Percentiles rank a stretch among this genome's conserved stretches.
These are phyloP conservation scores for Pionites leucogaster DNA, from an alignment of 2,113 vertebrate species.

Conservation along the genomic window DNA sequence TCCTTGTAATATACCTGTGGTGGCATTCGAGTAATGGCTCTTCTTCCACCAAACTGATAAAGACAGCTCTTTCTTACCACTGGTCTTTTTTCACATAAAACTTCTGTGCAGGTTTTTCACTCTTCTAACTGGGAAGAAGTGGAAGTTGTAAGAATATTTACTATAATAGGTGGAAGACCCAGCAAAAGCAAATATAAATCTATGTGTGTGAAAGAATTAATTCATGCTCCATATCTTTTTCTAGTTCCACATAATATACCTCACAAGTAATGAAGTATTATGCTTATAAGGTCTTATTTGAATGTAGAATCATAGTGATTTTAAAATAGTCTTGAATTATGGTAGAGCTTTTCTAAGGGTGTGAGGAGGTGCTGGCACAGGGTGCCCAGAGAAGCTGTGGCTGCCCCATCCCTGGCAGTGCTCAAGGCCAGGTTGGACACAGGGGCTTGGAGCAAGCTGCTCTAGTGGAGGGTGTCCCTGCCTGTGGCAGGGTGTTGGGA, in stretches of 20 bases:
- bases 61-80: background rate
- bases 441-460: background rate
- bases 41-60: background rate
- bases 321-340: background rate
- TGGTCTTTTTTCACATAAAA: background rate
- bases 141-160: background rate
- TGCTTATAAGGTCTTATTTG: background rate
- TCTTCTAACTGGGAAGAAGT: background rate
- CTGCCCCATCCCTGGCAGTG: background rate
- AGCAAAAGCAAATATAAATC: background rate
- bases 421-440: background rate
- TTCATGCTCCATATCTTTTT: background rate
- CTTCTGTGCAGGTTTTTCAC: background rate
- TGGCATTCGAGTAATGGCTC: background rate
- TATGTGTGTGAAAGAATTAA: background rate
- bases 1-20: background rate
- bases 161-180: background rate
- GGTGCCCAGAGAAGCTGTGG: background rate
- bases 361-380: background rate
- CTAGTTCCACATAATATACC: background rate
- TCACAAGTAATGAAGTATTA: background rate
- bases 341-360: background rate
- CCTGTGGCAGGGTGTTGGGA: rapidly evolving
- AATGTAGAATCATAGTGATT: background rate
- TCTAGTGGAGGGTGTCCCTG: background rate